Conservation (phyloP, 2,113 vertebrate genomes). For the Rallus limicola region DNA sequence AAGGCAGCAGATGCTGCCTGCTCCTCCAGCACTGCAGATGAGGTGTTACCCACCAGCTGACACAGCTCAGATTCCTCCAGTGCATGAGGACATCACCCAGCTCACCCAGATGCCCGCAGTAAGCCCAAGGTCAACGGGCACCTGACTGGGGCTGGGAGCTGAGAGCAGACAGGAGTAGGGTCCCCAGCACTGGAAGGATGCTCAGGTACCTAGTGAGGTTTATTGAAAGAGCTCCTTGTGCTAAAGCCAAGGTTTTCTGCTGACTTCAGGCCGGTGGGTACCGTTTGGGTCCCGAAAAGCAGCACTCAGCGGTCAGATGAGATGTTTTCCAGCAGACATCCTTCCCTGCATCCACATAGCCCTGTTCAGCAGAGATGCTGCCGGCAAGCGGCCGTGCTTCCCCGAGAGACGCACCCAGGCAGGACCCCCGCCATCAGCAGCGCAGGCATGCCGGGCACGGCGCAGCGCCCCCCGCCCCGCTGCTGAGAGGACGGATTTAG, state of each 20-base stretch:
- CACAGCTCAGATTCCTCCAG: not conserved
- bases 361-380: not conserved
- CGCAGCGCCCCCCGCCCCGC: not conserved
- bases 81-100: fast-evolving
- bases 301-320: not conserved
- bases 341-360: not conserved
- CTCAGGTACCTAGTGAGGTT: not conserved
- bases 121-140: not conserved
- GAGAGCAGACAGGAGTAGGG: not conserved
- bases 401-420: fast-evolving
- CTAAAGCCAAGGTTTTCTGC: not conserved
- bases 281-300: not conserved
- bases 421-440: fast-evolving
- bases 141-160: not conserved
- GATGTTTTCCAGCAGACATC: not conserved
- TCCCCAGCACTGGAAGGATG: not conserved
- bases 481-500: fast-evolving
- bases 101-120: not conserved
- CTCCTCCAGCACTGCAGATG: fast-evolving
- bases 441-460: fast-evolving
- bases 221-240: not conserved
- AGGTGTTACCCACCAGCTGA: not conserved
- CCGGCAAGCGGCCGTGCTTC: fast-evolving
- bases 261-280: not conserved
- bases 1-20: not conserved